Evolutionary conservation across 2,797 vertebrate species (phyloP).

Genomic region (Oreochromis mossambicus): DNA sequence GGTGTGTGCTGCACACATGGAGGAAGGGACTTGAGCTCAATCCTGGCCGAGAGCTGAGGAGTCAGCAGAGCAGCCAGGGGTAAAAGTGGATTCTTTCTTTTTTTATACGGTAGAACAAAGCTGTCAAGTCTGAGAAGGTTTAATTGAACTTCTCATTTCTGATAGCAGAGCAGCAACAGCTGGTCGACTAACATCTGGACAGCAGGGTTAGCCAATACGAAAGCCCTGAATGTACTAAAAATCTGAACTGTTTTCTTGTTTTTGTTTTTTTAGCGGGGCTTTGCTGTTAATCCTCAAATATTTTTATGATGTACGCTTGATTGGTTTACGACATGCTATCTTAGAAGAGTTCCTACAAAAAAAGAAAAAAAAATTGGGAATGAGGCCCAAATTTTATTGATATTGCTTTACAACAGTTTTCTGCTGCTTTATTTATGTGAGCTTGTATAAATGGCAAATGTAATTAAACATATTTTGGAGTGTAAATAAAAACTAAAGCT

Average conservation of each 20-base stretch:
- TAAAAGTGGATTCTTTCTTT: neutral
- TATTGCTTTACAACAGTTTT: neutral
- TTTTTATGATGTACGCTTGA: neutral
- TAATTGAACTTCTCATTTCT: conserved; percentile 29
- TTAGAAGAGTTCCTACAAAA: neutral
- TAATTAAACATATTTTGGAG: neutral
- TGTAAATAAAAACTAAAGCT: neutral
- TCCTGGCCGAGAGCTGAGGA: conserved; percentile 6
- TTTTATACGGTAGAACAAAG: conserved; percentile 7
- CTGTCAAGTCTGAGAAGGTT: conserved; percentile 18
- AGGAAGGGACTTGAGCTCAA: neutral
- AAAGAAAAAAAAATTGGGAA: neutral
- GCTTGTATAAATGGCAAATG: neutral
- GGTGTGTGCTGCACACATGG: neutral
- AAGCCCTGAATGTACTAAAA: neutral
- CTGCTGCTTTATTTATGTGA: neutral
- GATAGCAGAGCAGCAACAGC: conserved; percentile 32
- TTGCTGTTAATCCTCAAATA: neutral
- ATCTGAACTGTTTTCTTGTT: neutral
- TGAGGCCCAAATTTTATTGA: neutral
- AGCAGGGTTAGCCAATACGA: neutral
- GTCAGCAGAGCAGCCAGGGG: conserved; percentile 19
- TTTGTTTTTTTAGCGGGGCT: neutral
- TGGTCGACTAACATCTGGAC: conserved; percentile 38
- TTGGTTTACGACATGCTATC: neutral